Evolutionary conservation across 2,888 invertebrate genomes (phyloP).

Genomic region (Helicoverpa assulta): DNA sequence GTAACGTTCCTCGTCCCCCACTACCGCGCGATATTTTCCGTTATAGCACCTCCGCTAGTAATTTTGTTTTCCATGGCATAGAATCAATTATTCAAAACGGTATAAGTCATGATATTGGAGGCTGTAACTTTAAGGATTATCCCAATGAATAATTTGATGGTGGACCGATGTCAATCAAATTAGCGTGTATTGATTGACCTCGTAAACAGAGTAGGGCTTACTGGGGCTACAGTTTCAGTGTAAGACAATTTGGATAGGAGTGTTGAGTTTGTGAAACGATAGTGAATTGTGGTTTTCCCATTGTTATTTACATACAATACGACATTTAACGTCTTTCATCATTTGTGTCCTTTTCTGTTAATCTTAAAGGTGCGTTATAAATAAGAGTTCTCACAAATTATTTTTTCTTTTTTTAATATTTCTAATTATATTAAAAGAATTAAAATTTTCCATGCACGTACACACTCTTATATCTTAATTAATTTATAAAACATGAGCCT

Average conservation of each 20-base stretch:
- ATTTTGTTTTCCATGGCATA: slow-evolving; percentile 9
- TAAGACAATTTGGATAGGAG: not conserved
- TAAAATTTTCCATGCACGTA: slow-evolving; percentile 3
- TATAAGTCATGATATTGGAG: slow-evolving; percentile 63
- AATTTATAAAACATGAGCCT: slow-evolving; percentile 8
- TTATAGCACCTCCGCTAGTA: too few species aligned
- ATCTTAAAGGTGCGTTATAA: too few species aligned
- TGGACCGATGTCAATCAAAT: slow-evolving; percentile 61
- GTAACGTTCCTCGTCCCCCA: too few species aligned
- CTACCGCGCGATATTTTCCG: too few species aligned
- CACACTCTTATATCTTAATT: not conserved
- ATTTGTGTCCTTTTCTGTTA: too few species aligned
- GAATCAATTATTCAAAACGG: slow-evolving; percentile 73
- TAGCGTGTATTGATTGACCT: slow-evolving; percentile 44
- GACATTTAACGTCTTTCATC: too few species aligned
- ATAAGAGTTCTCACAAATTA: too few species aligned
- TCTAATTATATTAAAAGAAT: too few species aligned
- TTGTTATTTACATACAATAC: too few species aligned
- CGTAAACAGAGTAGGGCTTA: slow-evolving; percentile 23
- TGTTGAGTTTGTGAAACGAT: not conserved
- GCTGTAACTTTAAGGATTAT: slow-evolving; percentile 69
- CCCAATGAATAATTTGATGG: slow-evolving; percentile 71
- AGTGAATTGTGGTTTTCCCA: not conserved
- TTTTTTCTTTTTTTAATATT: too few species aligned
- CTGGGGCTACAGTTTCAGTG: not conserved